Evolutionary conservation across 2,797 vertebrate species (phyloP).

Genomic region (Typhlichthys eigenmanni): DNA sequence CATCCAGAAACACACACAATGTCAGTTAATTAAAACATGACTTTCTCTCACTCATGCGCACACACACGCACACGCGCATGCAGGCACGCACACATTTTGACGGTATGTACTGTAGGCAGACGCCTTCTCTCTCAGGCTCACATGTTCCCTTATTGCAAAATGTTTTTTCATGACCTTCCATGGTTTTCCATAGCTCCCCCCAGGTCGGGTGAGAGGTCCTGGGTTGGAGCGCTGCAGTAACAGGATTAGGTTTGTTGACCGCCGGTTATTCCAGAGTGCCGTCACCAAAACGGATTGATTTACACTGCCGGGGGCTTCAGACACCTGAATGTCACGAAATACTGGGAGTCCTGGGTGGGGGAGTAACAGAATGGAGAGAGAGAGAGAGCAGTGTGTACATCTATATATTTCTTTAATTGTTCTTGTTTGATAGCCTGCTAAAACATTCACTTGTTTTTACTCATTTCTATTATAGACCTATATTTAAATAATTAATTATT

Average conservation of each 20-base stretch:
- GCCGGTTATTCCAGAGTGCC: conserved; percentile 37
- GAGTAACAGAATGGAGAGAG: not conserved
- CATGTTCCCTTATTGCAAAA: not conserved
- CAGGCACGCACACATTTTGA: too few species aligned
- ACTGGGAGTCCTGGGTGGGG: conserved; percentile 22
- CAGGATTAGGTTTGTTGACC: conserved; percentile 47
- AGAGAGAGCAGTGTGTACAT: not conserved
- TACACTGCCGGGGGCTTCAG: conserved; percentile 28
- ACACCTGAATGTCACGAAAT: conserved; percentile 55
- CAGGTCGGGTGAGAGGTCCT: not conserved
- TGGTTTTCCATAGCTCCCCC: not conserved
- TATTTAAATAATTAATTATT: too few species aligned
- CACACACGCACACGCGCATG: too few species aligned
- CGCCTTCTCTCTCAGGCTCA: too few species aligned
- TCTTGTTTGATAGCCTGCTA: too few species aligned
- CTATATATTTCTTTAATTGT: too few species aligned
- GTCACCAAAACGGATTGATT: conserved; percentile 60
- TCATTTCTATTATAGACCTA: too few species aligned
- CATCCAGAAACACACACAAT: too few species aligned
- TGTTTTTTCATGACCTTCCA: conserved; percentile 9
- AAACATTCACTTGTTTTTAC: too few species aligned
- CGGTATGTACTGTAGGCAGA: too few species aligned
- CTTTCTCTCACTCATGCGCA: too few species aligned
- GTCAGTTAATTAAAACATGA: too few species aligned
- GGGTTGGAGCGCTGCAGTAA: conserved; percentile 11